These are phyloP conservation scores for Myioborus melanocephalus DNA, from an alignment of 2,797 vertebrate genomes.

Conservation along the genomic window DNA sequence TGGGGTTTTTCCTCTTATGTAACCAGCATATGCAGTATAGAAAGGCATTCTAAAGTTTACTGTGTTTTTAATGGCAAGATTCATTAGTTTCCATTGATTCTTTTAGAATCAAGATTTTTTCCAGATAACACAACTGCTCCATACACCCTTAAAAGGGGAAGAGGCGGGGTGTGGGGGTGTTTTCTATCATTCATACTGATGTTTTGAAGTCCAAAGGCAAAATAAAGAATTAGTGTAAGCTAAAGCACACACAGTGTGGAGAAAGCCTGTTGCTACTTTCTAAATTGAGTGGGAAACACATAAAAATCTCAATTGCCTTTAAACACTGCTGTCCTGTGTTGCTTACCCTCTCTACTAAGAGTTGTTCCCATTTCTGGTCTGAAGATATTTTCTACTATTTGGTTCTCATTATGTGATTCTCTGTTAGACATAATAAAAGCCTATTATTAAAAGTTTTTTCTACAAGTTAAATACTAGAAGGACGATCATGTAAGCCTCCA, in stretches of 20 bases:
- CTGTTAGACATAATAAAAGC: neutral
- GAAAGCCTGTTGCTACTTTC: neutral
- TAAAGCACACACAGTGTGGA: neutral
- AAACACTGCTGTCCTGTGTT: neutral
- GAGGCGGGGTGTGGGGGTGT: fast-evolving
- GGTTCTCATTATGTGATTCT: neutral
- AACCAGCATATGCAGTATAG: neutral
- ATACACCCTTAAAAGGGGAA: fast-evolving
- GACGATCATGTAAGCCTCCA: neutral
- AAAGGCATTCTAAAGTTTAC: neutral
- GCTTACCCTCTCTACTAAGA: neutral
- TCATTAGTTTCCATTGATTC: neutral
- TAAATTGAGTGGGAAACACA: neutral
- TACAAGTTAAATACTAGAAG: neutral
- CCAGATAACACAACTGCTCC: neutral
- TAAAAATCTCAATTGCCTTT: neutral
- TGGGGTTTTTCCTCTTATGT: neutral
- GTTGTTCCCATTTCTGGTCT: neutral
- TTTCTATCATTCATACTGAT: neutral
- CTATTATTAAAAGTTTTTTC: neutral
- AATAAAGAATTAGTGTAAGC: neutral
- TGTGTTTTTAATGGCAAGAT: neutral
- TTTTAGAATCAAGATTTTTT: neutral
- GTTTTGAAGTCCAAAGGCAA: neutral
- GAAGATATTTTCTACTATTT: neutral